These are phyloP conservation scores for Eupleurogrammus muticus DNA, from an alignment of 2,797 vertebrate genomes.

Conservation along the genomic window DNA sequence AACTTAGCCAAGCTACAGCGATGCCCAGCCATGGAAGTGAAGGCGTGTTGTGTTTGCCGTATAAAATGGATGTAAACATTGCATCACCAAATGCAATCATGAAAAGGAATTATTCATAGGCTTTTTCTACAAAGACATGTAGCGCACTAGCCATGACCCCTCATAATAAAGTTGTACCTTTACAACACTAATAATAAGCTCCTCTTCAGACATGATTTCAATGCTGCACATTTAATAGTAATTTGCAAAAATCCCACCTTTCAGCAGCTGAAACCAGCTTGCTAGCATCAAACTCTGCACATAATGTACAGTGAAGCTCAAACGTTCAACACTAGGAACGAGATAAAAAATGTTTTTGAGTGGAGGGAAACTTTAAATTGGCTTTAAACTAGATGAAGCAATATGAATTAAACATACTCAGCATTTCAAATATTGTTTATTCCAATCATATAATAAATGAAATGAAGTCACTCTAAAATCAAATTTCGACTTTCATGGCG, in stretches of 20 bases:
- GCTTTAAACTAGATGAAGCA: neutral
- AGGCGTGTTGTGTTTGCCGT: neutral
- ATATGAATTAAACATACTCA: neutral
- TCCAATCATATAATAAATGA: slow-evolving; percentile 7
- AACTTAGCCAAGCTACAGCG: slow-evolving; percentile 12
- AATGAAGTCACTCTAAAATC: neutral
- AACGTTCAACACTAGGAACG: too few relatives aligned
- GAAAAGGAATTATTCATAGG: neutral
- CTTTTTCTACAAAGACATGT: neutral
- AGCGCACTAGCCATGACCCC: neutral
- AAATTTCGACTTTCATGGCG: slow-evolving; percentile 9
- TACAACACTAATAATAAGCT: neutral
- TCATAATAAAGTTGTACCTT: neutral
- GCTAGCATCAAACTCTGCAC: too few relatives aligned
- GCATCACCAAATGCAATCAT: neutral
- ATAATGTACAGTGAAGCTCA: too few relatives aligned
- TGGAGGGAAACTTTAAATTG: neutral
- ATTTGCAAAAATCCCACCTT: too few relatives aligned
- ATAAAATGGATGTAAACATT: neutral
- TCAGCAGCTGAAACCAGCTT: too few relatives aligned
- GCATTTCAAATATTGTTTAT: neutral
- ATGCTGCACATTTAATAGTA: too few relatives aligned
- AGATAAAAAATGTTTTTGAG: too few relatives aligned
- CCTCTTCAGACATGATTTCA: too few relatives aligned
- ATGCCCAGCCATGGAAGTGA: neutral